Base-by-base conservation (phyloP, 2,113 vertebrate genomes). In the Stegastes partitus region DNA sequence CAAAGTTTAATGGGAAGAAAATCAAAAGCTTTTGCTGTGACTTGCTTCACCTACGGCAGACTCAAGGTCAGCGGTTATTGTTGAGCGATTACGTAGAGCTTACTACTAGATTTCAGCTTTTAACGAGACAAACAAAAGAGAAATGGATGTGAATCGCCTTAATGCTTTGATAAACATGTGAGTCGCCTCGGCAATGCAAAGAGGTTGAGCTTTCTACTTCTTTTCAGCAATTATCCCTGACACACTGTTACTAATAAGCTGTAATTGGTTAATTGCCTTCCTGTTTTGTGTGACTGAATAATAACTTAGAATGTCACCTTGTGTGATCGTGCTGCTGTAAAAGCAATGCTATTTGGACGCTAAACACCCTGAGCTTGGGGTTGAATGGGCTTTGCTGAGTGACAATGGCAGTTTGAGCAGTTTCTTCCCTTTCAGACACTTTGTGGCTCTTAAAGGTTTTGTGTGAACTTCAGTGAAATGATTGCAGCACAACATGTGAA, bases 221-320 rank as follows among this genome's bases (percentile, higher is more conserved):
- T 68, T 81, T 49, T 25, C 37, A 62, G 63, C 63, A 78, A 51
- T 81, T 71, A 74, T 55, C 21, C 34, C 55, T 57, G 28, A 47
- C 75, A 71, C 21, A 51, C 56, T 62, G 55, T 61, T 65, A 58
- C 67, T 71, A 68, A 86, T 62, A 47, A 66, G 73, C 59, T 50
- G 22, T 65, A 76, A 88, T 73, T 81, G 53, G 56, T 76, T 82
- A 81, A 86, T 82, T 85, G 53, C 54, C 42, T 34, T 53, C 34
- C 64, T 83, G 71, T 77, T 82, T n/a, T 74, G 57, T 83, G 65
- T 74, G 57, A 68, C 65, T 62, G 65, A 82, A 77, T 73, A 66
- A 75, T 47, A 80, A 80, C 45, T 73, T 71, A 69, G 57, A 79
- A 82, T 81, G 68, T 82, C 74, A 85, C 74, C 78, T 71, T 80